Evolutionary conservation across 1,140 invertebrate species (phyloP), one percentile per base, ranked within the genome.

Genomic region (Drosophila orosa): DNA sequence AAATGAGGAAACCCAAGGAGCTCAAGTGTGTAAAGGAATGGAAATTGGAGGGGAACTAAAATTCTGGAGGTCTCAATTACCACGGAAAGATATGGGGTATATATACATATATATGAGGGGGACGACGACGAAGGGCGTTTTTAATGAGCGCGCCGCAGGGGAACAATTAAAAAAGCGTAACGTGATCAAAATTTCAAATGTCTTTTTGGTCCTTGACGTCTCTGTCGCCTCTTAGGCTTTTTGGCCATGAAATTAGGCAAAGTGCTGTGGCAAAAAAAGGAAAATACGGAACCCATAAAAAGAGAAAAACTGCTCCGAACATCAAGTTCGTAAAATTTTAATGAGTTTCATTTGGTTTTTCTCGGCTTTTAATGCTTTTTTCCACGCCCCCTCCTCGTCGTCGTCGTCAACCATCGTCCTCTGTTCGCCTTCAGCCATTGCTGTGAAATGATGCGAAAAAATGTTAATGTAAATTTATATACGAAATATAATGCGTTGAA

Each of bases 91-190:
- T 63, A 65, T 54, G 40, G 37, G n/a, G n/a, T n/a, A n/a, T n/a
- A n/a, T n/a, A n/a, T n/a, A n/a, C n/a, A n/a, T 31, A 44, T 39
- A 9, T 71, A 19, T 4, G 12, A n/a, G 19, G 40, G 10, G 29
- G 25, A 3, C 0, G 13, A 6, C 9, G 22, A 42, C 1, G 5
- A 12, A 3, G 25, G 8, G 35, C 57, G 52, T 55, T 77, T 80
- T 78, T 84, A 87, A 89, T 80, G 84, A 74, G 80, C 61, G 66
- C 68, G 76, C 84, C 84, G 84, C 84, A 84, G 80, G 84, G 84
- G 84, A 89, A 87, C 84, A 87, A 87, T 87, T 87, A 87, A 87
- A 89, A 89, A 89, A 84, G 65, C 74, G 76, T 87, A 89, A 87
- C 84, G 84, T 87, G 84, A 87, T 87, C 84, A 89, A 87, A 89